Conservation (phyloP, 2,113 vertebrate species). For the Lucifuga dentata region DNA sequence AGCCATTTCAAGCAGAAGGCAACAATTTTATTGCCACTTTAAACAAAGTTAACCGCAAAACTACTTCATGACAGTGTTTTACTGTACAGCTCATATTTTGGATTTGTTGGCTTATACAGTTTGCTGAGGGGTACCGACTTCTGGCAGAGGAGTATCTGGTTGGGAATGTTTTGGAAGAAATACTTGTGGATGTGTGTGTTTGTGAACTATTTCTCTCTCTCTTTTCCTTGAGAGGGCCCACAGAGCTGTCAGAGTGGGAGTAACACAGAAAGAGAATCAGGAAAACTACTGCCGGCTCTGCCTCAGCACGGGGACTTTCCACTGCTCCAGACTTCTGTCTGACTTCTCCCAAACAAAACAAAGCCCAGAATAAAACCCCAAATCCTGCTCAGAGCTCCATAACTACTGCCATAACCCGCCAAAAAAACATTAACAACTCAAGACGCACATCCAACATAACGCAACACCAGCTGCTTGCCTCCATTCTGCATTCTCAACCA, state of each 20-base stretch:
- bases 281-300: constrained; percentile 89
- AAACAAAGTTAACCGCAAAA: constrained; percentile 53
- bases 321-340: constrained; percentile 75
- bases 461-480: background rate
- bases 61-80: constrained; percentile 31
- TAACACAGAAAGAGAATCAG: constrained; percentile 78
- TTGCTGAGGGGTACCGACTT: constrained; percentile 67
- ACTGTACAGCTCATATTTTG: constrained; percentile 47
- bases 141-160: constrained; percentile 66
- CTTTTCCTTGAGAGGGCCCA: constrained; percentile 61
- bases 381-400: constrained; percentile 6
- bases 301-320: constrained; percentile 92
- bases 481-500: too few species aligned
- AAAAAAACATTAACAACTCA: constrained; percentile 9
- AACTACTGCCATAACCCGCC: background rate
- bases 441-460: background rate
- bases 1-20: constrained; percentile 33
- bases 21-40: constrained; percentile 56
- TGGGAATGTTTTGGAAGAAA: constrained; percentile 68
- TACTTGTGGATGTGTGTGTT: constrained; percentile 57
- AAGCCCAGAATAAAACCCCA: constrained; percentile 15
- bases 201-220: constrained; percentile 54
- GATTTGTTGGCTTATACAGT: constrained; percentile 61
- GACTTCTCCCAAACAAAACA: constrained; percentile 66
- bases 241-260: constrained; percentile 74